These are phyloP conservation scores for Habrosyne pyritoides DNA, from an alignment of 2,888 invertebrate genomes.

Conservation along the genomic window DNA sequence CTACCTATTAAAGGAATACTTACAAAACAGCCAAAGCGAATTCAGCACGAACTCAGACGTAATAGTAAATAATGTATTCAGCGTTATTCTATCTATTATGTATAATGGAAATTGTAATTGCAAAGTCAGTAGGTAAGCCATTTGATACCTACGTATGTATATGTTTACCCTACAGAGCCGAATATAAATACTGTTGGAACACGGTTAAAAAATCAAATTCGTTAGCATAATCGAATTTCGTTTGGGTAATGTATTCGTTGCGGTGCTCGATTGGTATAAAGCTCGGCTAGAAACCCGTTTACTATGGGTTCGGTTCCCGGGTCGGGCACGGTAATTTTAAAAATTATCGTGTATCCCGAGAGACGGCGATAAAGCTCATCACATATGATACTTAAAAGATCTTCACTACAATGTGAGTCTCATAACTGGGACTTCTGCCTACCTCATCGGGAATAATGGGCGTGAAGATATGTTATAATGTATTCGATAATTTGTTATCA, in stretches of 20 bases:
- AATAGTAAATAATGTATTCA: neutral
- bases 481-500: conserved; percentile 14
- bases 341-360: too few species aligned
- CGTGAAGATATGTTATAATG: too few species aligned
- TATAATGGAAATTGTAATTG: neutral
- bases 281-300: too few species aligned
- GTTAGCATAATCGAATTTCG: conserved; percentile 7
- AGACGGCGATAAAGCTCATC: too few species aligned
- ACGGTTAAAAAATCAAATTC: conserved; percentile 14
- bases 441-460: too few species aligned
- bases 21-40: neutral
- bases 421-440: too few species aligned
- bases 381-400: too few species aligned
- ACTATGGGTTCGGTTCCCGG: too few species aligned
- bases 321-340: too few species aligned
- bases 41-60: neutral
- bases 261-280: too few species aligned
- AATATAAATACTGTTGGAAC: neutral
- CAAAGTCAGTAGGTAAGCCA: neutral
- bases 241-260: neutral
- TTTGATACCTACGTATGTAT: neutral
- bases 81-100: neutral
- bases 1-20: too few species aligned
- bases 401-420: too few species aligned
- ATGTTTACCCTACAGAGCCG: neutral